These are phyloP conservation scores for Talpa occidentalis DNA, from an alignment of 2,113 vertebrate species.

Conservation along the genomic window DNA sequence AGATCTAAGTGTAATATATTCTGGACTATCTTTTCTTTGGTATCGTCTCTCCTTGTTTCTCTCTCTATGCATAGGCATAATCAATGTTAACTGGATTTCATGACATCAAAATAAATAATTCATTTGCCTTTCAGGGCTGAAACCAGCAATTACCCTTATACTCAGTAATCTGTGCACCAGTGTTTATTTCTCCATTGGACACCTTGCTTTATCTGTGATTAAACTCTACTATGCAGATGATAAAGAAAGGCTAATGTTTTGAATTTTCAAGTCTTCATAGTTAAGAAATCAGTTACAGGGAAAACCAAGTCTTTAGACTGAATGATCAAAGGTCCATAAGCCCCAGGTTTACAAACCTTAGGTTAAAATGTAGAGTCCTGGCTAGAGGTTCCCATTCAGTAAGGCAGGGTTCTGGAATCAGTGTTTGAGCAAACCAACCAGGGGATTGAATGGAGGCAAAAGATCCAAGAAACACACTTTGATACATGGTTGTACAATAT, in stretches of 20 bases:
- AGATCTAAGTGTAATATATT: not conserved
- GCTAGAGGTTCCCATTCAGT: not conserved
- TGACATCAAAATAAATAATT: not conserved
- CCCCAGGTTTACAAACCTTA: not conserved
- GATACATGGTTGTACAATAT: not conserved
- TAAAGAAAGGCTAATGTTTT: not conserved
- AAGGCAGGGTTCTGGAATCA: not conserved
- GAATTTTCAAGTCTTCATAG: not conserved
- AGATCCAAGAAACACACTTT: not conserved
- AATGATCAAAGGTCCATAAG: not conserved
- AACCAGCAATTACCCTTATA: not conserved
- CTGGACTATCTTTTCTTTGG: not conserved
- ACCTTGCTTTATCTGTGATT: constrained; percentile 5
- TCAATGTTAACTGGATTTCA: not conserved
- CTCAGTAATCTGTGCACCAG: not conserved
- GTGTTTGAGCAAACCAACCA: not conserved
- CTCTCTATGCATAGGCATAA: not conserved
- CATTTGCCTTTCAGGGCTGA: not conserved
- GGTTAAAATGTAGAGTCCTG: not conserved
- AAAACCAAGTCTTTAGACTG: not conserved
- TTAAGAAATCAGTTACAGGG: constrained; percentile 20
- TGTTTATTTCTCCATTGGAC: not conserved
- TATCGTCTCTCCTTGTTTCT: not conserved
- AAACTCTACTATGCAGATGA: constrained; percentile 1
- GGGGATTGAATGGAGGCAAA: not conserved